These are phyloP conservation scores for Phymorhynchus buccinoides DNA, from an alignment of 1,140 invertebrate genomes.

Conservation along the genomic window DNA sequence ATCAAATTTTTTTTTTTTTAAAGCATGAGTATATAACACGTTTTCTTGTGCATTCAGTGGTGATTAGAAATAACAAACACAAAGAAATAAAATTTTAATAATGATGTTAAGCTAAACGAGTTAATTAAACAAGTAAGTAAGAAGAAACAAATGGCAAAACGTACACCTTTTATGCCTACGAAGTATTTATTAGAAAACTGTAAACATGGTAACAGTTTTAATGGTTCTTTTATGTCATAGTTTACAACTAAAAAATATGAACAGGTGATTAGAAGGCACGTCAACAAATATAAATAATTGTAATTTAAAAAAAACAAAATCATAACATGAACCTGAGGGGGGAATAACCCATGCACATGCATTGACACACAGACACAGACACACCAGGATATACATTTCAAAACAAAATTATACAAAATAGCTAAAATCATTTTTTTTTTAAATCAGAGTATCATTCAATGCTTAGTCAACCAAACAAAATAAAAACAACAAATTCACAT, in stretches of 20 bases:
- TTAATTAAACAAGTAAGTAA: neutral
- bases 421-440: too few relatives aligned
- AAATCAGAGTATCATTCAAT: too few relatives aligned
- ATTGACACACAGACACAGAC: neutral
- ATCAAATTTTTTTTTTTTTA: too few relatives aligned
- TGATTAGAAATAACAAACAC: neutral
- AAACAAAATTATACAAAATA: neutral
- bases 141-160: neutral
- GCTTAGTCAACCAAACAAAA: too few relatives aligned
- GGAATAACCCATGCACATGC: neutral
- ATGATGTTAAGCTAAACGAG: neutral
- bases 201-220: neutral
- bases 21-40: too few relatives aligned
- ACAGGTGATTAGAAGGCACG: neutral
- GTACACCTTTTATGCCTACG: too few relatives aligned
- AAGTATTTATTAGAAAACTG: too few relatives aligned
- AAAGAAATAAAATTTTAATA: neutral
- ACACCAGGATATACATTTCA: neutral
- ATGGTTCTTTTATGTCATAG: neutral
- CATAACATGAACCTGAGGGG: neutral
- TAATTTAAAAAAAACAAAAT: neutral
- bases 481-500: too few relatives aligned
- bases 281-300: neutral
- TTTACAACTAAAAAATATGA: neutral
- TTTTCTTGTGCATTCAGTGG: too few relatives aligned